Evolutionary conservation across 1,140 invertebrate species (phyloP).

Genomic region (Brachionus asplanchnoidis): DNA sequence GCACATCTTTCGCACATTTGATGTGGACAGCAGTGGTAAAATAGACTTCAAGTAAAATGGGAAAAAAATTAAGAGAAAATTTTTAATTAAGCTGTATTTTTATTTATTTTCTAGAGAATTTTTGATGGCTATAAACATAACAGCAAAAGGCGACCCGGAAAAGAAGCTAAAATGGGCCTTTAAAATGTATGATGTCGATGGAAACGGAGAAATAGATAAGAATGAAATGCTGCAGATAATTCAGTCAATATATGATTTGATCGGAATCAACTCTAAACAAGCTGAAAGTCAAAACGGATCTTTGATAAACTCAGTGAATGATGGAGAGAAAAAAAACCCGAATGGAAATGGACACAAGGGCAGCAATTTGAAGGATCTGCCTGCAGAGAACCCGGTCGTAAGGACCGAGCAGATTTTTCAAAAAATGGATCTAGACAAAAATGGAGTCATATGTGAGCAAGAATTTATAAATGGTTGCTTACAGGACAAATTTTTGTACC

Average conservation of each 20-base stretch:
- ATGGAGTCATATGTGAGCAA: slow-evolving; percentile 92
- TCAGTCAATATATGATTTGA: slow-evolving; percentile 40
- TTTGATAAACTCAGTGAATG: background rate
- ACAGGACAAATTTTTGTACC: slow-evolving; percentile 90
- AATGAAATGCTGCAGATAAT: slow-evolving; percentile 67
- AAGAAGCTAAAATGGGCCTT: slow-evolving; percentile 99
- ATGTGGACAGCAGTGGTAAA: slow-evolving; percentile 88
- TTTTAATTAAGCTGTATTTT: background rate
- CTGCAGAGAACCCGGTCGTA: slow-evolving; percentile 70
- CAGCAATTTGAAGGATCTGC: slow-evolving; percentile 42
- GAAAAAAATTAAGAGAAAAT: background rate
- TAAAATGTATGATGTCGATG: slow-evolving; percentile 93
- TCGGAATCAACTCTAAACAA: slow-evolving; percentile 7
- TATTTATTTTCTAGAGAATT: slow-evolving; percentile 68
- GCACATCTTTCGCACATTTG: slow-evolving; percentile 97
- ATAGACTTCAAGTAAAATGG: slow-evolving; percentile 55
- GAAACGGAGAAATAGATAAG: slow-evolving; percentile 95
- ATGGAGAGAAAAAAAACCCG: background rate
- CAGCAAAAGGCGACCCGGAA: slow-evolving; percentile 89
- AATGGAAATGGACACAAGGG: slow-evolving; percentile 42
- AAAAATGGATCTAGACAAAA: slow-evolving; percentile 98
- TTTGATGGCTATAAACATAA: slow-evolving; percentile 92
- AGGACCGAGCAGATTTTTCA: slow-evolving; percentile 96
- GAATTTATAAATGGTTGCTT: slow-evolving; percentile 98
- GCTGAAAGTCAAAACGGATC: background rate